phyloP scores from a whole-genome alignment of 2,797 vertebrate species.

The Ataeniobius toweri region DNA sequence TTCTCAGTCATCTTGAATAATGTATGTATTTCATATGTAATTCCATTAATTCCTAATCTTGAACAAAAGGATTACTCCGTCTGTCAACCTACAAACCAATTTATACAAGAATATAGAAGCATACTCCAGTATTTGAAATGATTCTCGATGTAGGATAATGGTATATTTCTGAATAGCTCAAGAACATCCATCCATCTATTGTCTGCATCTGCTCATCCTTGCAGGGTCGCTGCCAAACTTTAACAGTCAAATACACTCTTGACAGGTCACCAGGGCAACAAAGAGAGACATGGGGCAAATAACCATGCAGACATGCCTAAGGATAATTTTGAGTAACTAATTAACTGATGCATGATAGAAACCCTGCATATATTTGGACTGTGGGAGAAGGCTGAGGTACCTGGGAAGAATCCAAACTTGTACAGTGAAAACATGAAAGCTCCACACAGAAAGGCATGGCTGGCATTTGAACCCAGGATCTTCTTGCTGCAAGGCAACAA shows the following conservation, averaged over 20 bases:
- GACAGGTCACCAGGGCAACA: background rate
- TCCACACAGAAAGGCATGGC: background rate
- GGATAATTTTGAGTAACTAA: background rate
- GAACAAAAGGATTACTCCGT: constrained; percentile 38
- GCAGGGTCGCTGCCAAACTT: background rate
- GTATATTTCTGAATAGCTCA: background rate
- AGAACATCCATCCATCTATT: background rate
- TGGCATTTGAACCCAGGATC: background rate
- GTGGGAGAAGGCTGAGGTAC: background rate
- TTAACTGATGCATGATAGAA: too few species aligned
- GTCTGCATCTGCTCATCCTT: background rate
- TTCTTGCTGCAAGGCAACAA: background rate
- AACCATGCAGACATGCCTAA: background rate
- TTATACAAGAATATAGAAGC: background rate
- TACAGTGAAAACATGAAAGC: background rate
- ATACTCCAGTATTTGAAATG: background rate
- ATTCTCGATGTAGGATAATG: background rate
- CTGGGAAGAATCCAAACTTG: background rate
- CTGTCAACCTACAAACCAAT: constrained; percentile 12
- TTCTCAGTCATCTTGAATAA: constrained; percentile 33
- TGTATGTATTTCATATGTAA: constrained; percentile 20
- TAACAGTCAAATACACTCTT: background rate
- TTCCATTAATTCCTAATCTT: constrained; percentile 34
- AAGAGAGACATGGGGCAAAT: background rate
- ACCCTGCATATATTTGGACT: background rate